Percentiles rank a stretch among this genome's conserved stretches.
phyloP scores from a whole-genome alignment of 2,113 vertebrate species.

The Eurypyga helias region DNA sequence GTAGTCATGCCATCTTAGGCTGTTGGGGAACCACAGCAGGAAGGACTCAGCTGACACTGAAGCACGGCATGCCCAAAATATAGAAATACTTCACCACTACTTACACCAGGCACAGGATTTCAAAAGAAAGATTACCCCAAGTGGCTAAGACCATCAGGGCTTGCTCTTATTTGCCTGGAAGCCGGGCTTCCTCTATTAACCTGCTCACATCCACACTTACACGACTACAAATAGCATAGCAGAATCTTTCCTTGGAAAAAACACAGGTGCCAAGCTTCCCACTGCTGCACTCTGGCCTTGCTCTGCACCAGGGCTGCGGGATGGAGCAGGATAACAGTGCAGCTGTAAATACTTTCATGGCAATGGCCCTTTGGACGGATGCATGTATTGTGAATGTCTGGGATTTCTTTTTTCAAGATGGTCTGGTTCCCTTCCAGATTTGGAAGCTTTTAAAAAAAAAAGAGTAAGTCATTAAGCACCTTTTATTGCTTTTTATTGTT shows the following conservation, averaged over 20 bases:
- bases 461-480: constrained; percentile 16
- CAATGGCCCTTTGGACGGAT: background rate
- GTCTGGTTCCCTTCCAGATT: constrained; percentile 18
- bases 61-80: background rate
- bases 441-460: background rate
- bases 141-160: background rate
- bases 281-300: background rate
- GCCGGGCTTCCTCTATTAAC: background rate
- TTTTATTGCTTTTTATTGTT: constrained; percentile 47
- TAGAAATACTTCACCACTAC: background rate
- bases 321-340: background rate
- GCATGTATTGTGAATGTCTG: background rate
- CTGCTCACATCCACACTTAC: background rate
- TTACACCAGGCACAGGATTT: background rate
- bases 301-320: background rate
- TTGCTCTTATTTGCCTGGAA: background rate
- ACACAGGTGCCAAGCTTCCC: background rate
- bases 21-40: background rate
- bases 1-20: background rate
- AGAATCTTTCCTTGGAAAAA: background rate
- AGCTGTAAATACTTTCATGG: constrained; percentile 16
- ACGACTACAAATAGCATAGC: background rate
- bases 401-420: constrained; percentile 16
- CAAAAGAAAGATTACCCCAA: background rate
- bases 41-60: background rate